phyloP scores from a whole-genome alignment of 2,113 vertebrate genomes.

The Dinomys branickii region DNA sequence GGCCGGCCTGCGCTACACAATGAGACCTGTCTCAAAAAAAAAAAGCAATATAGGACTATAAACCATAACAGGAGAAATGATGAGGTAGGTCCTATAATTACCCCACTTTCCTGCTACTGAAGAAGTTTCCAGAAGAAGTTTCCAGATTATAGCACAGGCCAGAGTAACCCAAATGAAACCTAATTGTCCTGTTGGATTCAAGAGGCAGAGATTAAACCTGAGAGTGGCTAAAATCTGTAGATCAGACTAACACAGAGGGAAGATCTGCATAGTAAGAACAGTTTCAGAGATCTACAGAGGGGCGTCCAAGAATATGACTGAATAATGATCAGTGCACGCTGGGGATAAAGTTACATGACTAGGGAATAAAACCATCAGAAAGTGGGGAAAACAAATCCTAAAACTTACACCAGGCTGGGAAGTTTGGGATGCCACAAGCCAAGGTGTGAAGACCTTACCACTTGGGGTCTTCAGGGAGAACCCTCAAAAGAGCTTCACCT shows the following conservation, averaged over 20 bases:
- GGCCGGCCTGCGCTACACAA: not conserved
- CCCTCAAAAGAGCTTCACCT: not conserved
- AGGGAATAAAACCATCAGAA: not conserved
- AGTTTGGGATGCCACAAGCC: not conserved
- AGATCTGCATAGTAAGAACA: not conserved
- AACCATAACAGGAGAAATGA: not conserved
- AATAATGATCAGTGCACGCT: not conserved
- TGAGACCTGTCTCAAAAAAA: not conserved
- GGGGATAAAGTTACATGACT: not conserved
- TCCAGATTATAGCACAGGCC: not conserved
- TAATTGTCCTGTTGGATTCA: not conserved
- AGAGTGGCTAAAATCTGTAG: not conserved
- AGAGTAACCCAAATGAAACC: not conserved
- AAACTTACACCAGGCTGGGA: not conserved
- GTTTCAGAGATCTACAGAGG: not conserved
- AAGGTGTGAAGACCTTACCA: not conserved
- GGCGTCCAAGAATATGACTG: not conserved
- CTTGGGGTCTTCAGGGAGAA: not conserved
- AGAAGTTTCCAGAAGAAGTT: conserved; percentile 28
- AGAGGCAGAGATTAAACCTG: not conserved
- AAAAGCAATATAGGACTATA: not conserved
- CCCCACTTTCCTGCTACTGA: not conserved
- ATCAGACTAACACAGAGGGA: not conserved
- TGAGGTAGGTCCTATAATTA: not conserved
- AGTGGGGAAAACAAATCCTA: not conserved